These are phyloP conservation scores for Columbina picui DNA, from an alignment of 2,113 vertebrate species.

Conservation along the genomic window DNA sequence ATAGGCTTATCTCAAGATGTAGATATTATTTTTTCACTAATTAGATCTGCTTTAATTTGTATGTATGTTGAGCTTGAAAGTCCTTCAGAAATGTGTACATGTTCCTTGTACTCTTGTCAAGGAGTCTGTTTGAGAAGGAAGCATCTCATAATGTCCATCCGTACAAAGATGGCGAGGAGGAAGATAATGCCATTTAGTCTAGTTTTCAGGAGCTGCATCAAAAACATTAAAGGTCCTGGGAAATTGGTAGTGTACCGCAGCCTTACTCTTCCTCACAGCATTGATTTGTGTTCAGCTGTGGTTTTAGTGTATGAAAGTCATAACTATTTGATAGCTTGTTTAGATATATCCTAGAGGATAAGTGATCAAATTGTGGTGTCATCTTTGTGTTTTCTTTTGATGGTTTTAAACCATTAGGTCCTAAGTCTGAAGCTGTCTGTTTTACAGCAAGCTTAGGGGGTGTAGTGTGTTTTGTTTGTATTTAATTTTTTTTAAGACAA, in stretches of 20 bases:
- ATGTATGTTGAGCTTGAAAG: neutral
- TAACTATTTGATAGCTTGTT: neutral
- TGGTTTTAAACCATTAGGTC: neutral
- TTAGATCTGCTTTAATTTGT: neutral
- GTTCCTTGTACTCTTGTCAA: neutral
- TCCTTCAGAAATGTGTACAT: neutral
- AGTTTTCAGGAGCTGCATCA: neutral
- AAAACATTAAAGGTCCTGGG: neutral
- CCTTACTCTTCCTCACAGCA: neutral
- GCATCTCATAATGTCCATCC: neutral
- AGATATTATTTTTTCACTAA: neutral
- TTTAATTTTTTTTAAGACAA: neutral
- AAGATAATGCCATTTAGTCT: neutral
- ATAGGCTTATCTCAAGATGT: neutral
- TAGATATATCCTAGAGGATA: neutral
- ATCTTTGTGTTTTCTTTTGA: neutral
- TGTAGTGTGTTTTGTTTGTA: no score
- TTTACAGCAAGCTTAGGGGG: neutral
- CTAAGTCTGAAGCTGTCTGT: neutral
- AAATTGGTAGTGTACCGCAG: neutral
- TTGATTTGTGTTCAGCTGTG: neutral
- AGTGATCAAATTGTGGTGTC: neutral
- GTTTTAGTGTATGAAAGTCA: neutral
- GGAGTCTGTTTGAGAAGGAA: neutral
- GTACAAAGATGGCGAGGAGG: neutral